These are phyloP conservation scores for Strigamia transsilvanica DNA, from an alignment of 2,888 invertebrate genomes.

Conservation along the genomic window DNA sequence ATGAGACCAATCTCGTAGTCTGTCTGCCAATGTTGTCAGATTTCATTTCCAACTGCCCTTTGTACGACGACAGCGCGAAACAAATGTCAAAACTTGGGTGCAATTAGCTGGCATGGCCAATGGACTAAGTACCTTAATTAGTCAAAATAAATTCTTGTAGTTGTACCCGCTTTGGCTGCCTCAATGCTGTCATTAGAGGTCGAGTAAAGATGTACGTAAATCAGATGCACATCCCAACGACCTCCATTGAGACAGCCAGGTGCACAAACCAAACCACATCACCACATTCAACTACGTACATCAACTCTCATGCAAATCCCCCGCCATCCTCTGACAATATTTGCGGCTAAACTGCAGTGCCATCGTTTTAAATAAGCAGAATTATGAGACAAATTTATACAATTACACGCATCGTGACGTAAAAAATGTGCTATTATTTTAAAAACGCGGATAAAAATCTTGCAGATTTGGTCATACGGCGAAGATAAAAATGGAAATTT, in stretches of 20 bases:
- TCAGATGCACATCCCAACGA: constrained; percentile 8
- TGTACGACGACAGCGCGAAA: not conserved
- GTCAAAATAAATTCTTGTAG: constrained; percentile 8
- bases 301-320: constrained; percentile 2
- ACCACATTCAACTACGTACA: constrained; percentile 8
- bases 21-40: not conserved
- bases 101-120: constrained; percentile 1
- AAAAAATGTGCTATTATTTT: not conserved
- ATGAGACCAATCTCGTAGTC: not conserved
- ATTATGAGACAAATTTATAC: not conserved
- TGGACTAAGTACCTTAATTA: constrained; percentile 8
- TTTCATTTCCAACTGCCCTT: not conserved
- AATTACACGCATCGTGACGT: not conserved
- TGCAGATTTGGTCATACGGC: constrained; percentile 1
- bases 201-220: constrained; percentile 8
- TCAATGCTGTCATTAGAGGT: constrained; percentile 8
- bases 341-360: constrained; percentile 1
- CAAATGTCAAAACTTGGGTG: constrained; percentile 8
- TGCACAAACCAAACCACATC: constrained; percentile 1
- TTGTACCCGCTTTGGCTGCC: not conserved
- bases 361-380: not conserved
- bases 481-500: not conserved
- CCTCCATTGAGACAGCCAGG: constrained; percentile 6
- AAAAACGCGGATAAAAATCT: not conserved
- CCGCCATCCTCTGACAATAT: not conserved